A percentile compares a stretch with the other conserved stretches of the same genome.
These are phyloP conservation scores for Paelopatides confundens DNA, from an alignment of 53 echinoderm and acorn worm genomes.

Conservation along the genomic window DNA sequence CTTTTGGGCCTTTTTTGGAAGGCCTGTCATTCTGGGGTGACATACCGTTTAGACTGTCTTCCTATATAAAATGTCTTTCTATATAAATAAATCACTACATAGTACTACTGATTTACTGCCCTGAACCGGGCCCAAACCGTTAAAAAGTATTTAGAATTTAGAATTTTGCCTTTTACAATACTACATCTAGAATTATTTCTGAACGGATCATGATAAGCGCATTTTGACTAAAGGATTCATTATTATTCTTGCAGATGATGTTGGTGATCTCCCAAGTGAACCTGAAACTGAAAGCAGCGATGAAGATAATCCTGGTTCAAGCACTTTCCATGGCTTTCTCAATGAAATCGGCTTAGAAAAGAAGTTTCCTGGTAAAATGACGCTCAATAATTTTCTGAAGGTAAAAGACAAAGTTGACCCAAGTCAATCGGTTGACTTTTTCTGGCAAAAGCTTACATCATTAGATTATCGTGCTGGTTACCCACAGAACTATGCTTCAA, in stretches of 20 bases:
- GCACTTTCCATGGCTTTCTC: neutral
- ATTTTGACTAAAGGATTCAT: too few species aligned
- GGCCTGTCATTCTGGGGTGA: too few species aligned
- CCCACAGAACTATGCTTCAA: neutral
- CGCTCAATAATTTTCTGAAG: neutral
- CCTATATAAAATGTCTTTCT: too few species aligned
- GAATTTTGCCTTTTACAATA: too few species aligned
- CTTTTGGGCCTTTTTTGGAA: too few species aligned
- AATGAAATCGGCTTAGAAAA: neutral
- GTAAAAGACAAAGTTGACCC: neutral
- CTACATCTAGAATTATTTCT: too few species aligned
- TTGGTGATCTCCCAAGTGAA: neutral
- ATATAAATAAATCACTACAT: too few species aligned
- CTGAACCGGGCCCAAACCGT: too few species aligned
- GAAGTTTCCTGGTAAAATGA: slow-evolving; percentile 9
- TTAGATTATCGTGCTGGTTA: slow-evolving; percentile 20
- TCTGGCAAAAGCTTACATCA: slow-evolving; percentile 27
- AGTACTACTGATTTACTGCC: too few species aligned
- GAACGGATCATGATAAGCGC: too few species aligned
- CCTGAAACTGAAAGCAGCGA: neutral
- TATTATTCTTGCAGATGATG: neutral
- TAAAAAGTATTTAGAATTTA: too few species aligned
- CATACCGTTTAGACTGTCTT: too few species aligned
- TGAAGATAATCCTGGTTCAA: neutral
- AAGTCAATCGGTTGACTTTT: neutral